These are phyloP conservation scores for Aphelenchoides avenae DNA, from an alignment of 1,140 invertebrate species.

Conservation along the genomic window DNA sequence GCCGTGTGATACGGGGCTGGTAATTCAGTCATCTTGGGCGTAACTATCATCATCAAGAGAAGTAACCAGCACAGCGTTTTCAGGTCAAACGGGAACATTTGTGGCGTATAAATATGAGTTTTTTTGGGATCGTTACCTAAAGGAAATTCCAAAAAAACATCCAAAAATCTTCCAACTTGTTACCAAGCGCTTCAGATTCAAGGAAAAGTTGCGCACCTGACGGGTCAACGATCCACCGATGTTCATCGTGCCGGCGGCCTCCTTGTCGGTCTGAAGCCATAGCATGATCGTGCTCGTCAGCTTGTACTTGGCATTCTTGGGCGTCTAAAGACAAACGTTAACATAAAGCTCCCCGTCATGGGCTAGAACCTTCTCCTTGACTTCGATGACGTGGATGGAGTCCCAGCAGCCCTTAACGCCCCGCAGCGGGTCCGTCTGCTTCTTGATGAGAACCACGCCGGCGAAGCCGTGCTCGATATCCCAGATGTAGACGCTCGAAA, in stretches of 20 bases:
- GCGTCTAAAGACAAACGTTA: slow-evolving; percentile 18
- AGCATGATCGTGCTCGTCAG: slow-evolving; percentile 97
- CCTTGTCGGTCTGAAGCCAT: slow-evolving; percentile 96
- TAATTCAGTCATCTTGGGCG: too few species aligned
- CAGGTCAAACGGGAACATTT: too few species aligned
- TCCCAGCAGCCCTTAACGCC: slow-evolving; percentile 99
- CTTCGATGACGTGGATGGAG: slow-evolving; percentile 98
- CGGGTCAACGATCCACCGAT: slow-evolving; percentile 92
- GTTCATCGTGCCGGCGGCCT: slow-evolving; percentile 88
- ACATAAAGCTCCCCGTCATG: not conserved
- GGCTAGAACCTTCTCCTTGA: slow-evolving; percentile 65
- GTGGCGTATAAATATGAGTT: too few species aligned
- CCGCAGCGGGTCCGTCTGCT: slow-evolving; percentile 68
- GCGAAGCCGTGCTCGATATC: slow-evolving; percentile 93
- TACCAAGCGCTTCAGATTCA: not conserved
- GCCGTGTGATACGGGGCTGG: too few species aligned
- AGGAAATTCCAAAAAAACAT: not conserved
- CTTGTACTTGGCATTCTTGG: slow-evolving; percentile 86
- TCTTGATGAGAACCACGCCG: slow-evolving; percentile 97
- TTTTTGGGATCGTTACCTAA: slow-evolving; percentile 65
- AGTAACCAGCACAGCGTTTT: too few species aligned
- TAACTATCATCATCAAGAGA: too few species aligned
- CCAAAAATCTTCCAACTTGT: slow-evolving; percentile 4
- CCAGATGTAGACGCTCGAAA: slow-evolving; percentile 98
- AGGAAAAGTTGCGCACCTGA: too few species aligned